phyloP scores from a whole-genome alignment of 2,888 invertebrate species.

The Gryllus longicercus region DNA sequence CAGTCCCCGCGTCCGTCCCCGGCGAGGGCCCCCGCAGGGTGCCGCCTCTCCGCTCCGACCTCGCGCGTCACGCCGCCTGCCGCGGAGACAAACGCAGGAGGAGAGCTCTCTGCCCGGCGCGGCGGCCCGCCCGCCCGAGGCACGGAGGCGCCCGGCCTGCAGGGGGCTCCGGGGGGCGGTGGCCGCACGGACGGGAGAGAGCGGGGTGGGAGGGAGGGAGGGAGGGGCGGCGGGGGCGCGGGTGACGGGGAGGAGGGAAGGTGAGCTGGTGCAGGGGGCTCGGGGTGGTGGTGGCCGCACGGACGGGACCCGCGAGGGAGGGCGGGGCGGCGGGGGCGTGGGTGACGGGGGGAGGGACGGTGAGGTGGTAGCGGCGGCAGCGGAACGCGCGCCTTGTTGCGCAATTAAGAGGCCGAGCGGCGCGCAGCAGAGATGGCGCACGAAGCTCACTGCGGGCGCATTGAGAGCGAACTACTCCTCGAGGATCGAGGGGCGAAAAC shows the following conservation, averaged over 20 bases:
- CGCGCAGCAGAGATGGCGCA: too few relatives aligned
- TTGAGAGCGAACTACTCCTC: too few relatives aligned
- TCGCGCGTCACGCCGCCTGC: too few relatives aligned
- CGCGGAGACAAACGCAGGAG: too few relatives aligned
- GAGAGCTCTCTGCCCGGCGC: neutral
- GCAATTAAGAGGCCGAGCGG: too few relatives aligned
- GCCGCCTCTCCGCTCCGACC: too few relatives aligned
- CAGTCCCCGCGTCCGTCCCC: neutral
- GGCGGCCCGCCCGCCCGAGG: neutral
- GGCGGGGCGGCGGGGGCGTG: neutral
- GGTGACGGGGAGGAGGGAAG: too few relatives aligned
- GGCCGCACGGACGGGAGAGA: neutral
- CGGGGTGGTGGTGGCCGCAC: too few relatives aligned
- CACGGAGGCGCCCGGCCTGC: neutral
- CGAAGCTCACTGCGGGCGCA: too few relatives aligned
- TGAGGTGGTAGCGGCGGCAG: neutral
- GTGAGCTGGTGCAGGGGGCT: too few relatives aligned
- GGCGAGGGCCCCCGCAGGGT: neutral
- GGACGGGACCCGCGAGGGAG: too few relatives aligned
- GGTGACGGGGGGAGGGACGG: neutral
- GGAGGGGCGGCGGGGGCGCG: neutral
- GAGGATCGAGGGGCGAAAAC: too few relatives aligned
- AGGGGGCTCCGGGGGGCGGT: neutral
- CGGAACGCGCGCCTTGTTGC: neutral
- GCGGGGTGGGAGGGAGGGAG: neutral